Conservation (phyloP, 2,888 invertebrate species). For the Caenorhabditis wallacei region DNA sequence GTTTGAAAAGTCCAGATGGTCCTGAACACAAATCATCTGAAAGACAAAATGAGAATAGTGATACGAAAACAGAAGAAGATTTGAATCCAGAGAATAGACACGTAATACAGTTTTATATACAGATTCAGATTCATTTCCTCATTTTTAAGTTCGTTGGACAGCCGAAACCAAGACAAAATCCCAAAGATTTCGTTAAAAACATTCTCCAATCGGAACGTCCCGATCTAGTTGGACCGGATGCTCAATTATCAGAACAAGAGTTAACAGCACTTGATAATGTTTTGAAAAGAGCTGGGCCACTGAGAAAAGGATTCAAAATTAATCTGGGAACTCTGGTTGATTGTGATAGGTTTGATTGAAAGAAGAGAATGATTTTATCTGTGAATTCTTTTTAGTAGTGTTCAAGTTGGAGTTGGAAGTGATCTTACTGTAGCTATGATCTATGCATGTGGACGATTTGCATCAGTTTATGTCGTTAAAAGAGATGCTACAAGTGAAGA, state of each 20-base stretch:
- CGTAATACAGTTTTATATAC: not conserved
- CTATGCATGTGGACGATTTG: constrained; percentile 38
- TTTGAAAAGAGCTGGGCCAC: constrained; percentile 17
- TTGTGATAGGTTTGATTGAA: constrained; percentile 11
- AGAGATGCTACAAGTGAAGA: constrained; percentile 2
- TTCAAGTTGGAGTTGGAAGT: not conserved
- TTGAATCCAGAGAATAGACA: not conserved
- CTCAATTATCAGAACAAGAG: not conserved
- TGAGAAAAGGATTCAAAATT: constrained; percentile 28
- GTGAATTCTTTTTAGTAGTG: not conserved
- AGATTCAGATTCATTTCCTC: not conserved
- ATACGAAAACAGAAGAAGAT: constrained; percentile 1
- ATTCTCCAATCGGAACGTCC: constrained; percentile 37
- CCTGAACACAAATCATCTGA: not conserved
- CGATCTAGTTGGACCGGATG: constrained; percentile 17
- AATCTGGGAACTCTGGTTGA: constrained; percentile 4
- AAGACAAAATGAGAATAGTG: not conserved
- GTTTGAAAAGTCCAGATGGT: constrained; percentile 16
- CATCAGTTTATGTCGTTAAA: constrained; percentile 13
- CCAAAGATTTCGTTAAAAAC: constrained; percentile 6
- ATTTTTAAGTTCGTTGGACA: constrained; percentile 31
- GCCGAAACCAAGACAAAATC: constrained; percentile 17
- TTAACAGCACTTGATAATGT: constrained; percentile 1
- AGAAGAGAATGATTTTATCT: not conserved
- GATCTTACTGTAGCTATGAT: constrained; percentile 3